Conservation (phyloP, 2,888 invertebrate genomes). For the Aspidiotus destructor region DNA sequence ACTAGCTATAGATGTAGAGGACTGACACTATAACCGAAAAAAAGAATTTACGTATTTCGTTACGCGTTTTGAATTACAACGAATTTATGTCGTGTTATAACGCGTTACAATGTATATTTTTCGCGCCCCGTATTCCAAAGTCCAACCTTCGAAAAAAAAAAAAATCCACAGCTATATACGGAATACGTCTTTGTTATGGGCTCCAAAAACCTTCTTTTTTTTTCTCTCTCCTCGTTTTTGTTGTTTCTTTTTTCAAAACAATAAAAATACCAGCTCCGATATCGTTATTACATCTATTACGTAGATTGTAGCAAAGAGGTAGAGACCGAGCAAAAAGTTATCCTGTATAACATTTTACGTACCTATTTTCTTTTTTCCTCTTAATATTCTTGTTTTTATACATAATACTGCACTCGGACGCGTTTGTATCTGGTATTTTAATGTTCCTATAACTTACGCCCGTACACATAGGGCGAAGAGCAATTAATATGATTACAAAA, state of each 20-base stretch:
- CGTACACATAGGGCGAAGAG: too few species aligned
- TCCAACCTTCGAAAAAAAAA: not conserved
- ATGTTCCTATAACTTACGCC: too few species aligned
- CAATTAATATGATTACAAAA: too few species aligned
- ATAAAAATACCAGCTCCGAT: slow-evolving; percentile 22
- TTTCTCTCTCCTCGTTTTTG: not conserved
- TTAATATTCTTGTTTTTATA: too few species aligned
- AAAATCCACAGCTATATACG: not conserved
- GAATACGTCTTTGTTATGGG: not conserved
- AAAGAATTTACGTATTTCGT: slow-evolving; percentile 11
- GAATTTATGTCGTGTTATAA: slow-evolving; percentile 2
- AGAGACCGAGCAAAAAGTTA: too few species aligned
- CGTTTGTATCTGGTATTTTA: too few species aligned
- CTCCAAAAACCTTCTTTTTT: not conserved
- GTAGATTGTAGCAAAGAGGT: too few species aligned
- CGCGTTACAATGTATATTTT: not conserved
- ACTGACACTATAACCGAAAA: too few species aligned
- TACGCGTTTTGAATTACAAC: slow-evolving; percentile 9
- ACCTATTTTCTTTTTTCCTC: too few species aligned
- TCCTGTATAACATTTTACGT: too few species aligned
- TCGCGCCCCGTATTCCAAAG: not conserved
- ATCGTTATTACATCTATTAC: slow-evolving; percentile 25
- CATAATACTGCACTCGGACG: too few species aligned
- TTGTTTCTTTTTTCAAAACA: not conserved
- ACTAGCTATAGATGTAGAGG: too few species aligned